A percentile compares a stretch with the other conserved stretches of the same genome.
Conservation (phyloP, 2,797 vertebrate genomes). For the Streptopelia turtur region DNA sequence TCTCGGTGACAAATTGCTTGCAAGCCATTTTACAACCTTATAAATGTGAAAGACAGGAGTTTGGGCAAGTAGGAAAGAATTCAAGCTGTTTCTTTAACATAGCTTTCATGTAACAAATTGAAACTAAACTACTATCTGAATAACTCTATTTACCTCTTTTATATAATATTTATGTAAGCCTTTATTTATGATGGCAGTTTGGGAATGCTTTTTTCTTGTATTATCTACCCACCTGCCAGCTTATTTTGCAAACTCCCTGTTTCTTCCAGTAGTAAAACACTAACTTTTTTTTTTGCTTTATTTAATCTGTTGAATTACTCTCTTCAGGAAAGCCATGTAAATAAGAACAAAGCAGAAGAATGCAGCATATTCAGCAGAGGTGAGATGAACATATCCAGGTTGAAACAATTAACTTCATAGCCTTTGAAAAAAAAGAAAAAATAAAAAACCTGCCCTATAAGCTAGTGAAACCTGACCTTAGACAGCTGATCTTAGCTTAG, state of each 20-base stretch:
- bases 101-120: background rate
- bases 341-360: constrained; percentile 8
- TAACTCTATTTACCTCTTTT: background rate
- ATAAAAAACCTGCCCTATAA: background rate
- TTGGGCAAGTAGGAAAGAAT: background rate
- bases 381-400: background rate
- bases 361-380: background rate
- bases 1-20: background rate
- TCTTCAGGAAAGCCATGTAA: background rate
- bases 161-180: background rate
- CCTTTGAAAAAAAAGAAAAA: background rate
- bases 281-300: background rate
- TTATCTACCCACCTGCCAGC: background rate
- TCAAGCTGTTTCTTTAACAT: background rate
- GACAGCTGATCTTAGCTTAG: background rate
- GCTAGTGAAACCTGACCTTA: background rate
- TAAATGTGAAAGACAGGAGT: background rate
- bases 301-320: background rate
- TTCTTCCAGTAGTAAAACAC: background rate
- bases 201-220: background rate
- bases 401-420: constrained; percentile 30
- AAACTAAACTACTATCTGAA: background rate
- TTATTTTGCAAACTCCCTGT: background rate
- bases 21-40: background rate
- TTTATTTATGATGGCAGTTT: background rate